Percentiles rank a stretch among this genome's conserved stretches.
phyloP scores from a whole-genome alignment of 2,113 vertebrate genomes.

The Neogobius melanostomus region DNA sequence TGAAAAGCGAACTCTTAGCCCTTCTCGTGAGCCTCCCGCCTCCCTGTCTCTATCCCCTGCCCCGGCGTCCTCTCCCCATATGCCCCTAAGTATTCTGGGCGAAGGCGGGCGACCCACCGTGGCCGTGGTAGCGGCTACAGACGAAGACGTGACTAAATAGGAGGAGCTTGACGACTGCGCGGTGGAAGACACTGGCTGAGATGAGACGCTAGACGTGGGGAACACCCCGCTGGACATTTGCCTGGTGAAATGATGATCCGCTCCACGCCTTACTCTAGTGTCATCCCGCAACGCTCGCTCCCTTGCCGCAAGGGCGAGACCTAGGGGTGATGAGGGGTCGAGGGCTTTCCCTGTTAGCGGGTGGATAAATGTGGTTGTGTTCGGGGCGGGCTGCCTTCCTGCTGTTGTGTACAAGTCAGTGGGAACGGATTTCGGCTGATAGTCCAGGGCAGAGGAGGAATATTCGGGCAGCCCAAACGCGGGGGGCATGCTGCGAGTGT shows the following conservation, averaged over 20 bases:
- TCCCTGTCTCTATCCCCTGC: constrained; percentile 73
- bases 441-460: constrained; percentile 72
- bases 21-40: constrained; percentile 73
- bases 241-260: constrained; percentile 74
- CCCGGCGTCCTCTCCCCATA: constrained; percentile 67
- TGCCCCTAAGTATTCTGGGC: constrained; percentile 70
- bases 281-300: constrained; percentile 88
- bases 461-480: constrained; percentile 81
- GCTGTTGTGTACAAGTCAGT: constrained; percentile 75
- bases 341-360: constrained; percentile 90
- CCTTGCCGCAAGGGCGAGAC: constrained; percentile 86
- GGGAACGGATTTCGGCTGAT: constrained; percentile 79
- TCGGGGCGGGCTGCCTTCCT: constrained; percentile 45
- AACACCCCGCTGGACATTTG: constrained; percentile 72
- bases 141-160: constrained; percentile 81
- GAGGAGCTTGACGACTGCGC: constrained; percentile 75
- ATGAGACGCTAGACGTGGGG: constrained; percentile 69
- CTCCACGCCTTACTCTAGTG: constrained; percentile 69
- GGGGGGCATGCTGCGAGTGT: constrained; percentile 81
- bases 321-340: constrained; percentile 87
- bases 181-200: constrained; percentile 68
- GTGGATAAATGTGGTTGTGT: constrained; percentile 84
- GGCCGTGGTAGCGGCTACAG: constrained; percentile 76
- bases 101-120: constrained; percentile 74
- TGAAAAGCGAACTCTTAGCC: constrained; percentile 82